Conservation (phyloP, 1,140 invertebrate genomes). For the Parapsyche elsis region DNA sequence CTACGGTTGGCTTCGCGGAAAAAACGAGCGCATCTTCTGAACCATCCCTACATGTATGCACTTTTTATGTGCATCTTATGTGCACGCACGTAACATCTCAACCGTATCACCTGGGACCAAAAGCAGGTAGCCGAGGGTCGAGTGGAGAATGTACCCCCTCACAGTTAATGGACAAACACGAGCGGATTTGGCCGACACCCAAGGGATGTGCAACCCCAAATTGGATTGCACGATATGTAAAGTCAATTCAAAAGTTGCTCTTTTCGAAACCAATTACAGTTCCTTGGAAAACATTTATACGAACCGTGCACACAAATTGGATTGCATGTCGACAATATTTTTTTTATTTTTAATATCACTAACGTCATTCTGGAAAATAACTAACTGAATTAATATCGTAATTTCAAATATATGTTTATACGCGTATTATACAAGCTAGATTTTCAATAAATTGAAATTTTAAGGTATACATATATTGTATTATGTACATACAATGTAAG, state of each 20-base stretch:
- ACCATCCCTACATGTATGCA: not conserved
- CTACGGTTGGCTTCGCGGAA: not conserved
- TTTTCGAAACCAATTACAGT: constrained; percentile 33
- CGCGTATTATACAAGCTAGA: no score
- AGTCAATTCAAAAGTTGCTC: constrained; percentile 40
- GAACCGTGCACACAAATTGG: not conserved
- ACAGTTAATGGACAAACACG: constrained; percentile 30
- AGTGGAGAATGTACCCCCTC: not conserved
- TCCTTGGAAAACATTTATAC: not conserved
- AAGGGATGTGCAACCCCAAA: constrained; percentile 19
- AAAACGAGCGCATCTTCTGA: not conserved
- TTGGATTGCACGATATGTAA: constrained; percentile 38
- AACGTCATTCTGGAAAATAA: no score
- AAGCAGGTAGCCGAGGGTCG: constrained; percentile 31
- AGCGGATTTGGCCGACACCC: constrained; percentile 32
- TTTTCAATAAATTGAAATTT: no score
- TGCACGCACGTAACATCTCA: not conserved
- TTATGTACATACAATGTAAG: no score
- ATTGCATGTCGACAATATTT: not conserved
- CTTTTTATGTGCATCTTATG: constrained; percentile 12
- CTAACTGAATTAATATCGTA: not conserved
- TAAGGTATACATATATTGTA: no score
- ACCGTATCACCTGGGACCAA: constrained; percentile 5
- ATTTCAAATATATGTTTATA: not conserved
- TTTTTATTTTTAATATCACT: no score